A percentile compares a stretch with the other conserved stretches of the same genome.
These are phyloP conservation scores for Drosophila parthenogenetica DNA, from an alignment of 2,888 invertebrate species.

Conservation along the genomic window DNA sequence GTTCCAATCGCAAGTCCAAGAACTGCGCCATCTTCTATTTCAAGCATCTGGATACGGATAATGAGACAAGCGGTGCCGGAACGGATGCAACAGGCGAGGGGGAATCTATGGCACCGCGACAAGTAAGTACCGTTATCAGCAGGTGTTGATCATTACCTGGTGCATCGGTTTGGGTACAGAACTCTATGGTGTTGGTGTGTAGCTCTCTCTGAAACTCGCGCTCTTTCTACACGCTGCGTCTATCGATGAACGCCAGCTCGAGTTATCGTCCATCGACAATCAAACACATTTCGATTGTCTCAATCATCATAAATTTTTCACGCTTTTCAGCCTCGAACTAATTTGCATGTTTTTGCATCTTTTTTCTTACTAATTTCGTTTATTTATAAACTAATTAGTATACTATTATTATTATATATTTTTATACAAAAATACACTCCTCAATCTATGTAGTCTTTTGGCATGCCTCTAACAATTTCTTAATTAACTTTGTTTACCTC, in stretches of 20 bases:
- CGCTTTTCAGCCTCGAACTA: constrained; percentile 19
- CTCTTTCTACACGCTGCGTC: constrained; percentile 23
- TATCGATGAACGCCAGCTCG: constrained; percentile 34
- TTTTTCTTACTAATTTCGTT: constrained; percentile 3
- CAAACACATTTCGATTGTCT: constrained; percentile 17
- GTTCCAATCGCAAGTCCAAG: constrained; percentile 91
- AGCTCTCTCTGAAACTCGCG: background rate
- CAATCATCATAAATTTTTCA: constrained; percentile 30
- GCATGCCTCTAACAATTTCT: constrained; percentile 68
- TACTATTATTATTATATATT: constrained; percentile 2
- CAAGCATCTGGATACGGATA: constrained; percentile 94
- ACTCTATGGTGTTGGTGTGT: constrained; percentile 28
- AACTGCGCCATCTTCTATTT: constrained; percentile 94
- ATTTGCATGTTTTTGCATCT: constrained; percentile 51
- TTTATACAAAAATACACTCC: background rate
- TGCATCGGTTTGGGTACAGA: background rate
- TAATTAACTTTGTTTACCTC: constrained; percentile 61
- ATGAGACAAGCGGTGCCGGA: constrained; percentile 87
- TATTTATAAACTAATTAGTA: constrained; percentile 31
- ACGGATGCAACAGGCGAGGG: constrained; percentile 66
- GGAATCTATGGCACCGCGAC: constrained; percentile 40
- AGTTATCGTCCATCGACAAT: constrained; percentile 37
- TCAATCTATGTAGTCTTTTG: constrained; percentile 33
- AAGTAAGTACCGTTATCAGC: constrained; percentile 79
- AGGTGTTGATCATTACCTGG: constrained; percentile 27